These are phyloP conservation scores for Listrodromus nycthemerus DNA, from an alignment of 2,888 invertebrate species.

Conservation along the genomic window DNA sequence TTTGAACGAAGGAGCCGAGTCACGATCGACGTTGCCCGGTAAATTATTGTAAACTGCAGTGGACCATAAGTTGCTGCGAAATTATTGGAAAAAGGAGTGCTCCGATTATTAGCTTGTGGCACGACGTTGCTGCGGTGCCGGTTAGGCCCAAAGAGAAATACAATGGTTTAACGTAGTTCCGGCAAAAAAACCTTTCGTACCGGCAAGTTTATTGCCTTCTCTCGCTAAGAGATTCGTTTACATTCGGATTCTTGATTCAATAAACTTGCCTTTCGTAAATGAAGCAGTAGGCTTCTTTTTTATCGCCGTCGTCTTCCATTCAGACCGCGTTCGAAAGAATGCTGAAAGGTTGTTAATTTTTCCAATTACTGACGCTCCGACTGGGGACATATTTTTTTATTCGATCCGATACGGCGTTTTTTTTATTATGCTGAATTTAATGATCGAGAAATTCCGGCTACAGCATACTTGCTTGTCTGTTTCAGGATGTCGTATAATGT, in stretches of 20 bases:
- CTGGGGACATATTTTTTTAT: neutral
- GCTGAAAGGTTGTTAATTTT: neutral
- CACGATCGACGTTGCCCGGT: constrained; percentile 24
- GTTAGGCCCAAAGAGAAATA: constrained; percentile 4
- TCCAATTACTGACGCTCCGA: neutral
- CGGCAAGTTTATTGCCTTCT: neutral
- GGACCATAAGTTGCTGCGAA: constrained; percentile 32
- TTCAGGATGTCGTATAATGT: constrained; percentile 78
- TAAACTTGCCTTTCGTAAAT: too few species aligned
- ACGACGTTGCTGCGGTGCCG: neutral
- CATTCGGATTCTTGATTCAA: neutral
- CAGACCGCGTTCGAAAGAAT: neutral
- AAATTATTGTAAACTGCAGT: constrained; percentile 28
- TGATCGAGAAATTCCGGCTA: neutral
- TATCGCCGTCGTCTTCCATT: neutral
- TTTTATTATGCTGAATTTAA: neutral
- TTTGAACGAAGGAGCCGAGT: neutral
- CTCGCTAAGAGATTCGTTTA: neutral
- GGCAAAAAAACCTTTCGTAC: neutral
- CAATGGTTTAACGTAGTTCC: neutral
- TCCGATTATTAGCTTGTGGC: constrained; percentile 30
- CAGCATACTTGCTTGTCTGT: constrained; percentile 2
- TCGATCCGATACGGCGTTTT: neutral
- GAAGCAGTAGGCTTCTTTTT: neutral
- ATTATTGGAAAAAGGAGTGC: neutral